Evolutionary conservation across 2,113 vertebrate genomes (phyloP).

Genomic region (Trogon melanurus): DNA sequence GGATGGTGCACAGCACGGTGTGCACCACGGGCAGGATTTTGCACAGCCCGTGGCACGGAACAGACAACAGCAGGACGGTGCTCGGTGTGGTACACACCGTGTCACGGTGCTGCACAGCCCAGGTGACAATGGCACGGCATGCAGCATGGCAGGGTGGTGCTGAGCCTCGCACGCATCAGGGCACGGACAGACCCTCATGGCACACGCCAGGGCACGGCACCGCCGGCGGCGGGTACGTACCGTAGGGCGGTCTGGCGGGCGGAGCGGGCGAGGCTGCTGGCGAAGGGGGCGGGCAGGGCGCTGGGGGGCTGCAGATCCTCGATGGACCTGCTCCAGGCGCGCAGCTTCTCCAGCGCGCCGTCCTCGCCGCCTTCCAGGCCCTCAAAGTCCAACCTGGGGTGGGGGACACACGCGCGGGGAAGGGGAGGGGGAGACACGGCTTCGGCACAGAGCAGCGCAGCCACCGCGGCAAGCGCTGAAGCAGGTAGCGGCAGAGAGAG

Average conservation of each 20-base stretch:
- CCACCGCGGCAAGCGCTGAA: conserved; percentile 11
- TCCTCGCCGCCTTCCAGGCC: conserved; percentile 91
- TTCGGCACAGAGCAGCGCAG: not conserved
- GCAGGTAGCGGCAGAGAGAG: not conserved
- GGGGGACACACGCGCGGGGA: conserved; percentile 13
- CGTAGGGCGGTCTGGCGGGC: conserved; percentile 93
- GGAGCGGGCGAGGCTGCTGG: conserved; percentile 93
- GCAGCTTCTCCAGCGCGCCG: conserved; percentile 88
- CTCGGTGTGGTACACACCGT: no score
- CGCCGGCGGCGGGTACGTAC: conserved; percentile 79
- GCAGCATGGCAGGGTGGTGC: no score
- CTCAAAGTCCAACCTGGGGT: conserved; percentile 94
- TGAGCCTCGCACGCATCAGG: not conserved
- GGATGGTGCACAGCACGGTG: not conserved
- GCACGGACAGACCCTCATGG: no score
- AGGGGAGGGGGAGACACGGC: not conserved
- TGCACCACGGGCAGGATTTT: not conserved
- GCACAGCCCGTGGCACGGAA: no score
- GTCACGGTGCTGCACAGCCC: no score
- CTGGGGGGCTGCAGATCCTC: conserved; percentile 93
- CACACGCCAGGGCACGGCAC: no score
- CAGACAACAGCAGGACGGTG: rapidly evolving
- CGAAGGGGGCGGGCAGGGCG: conserved; percentile 84
- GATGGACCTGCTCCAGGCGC: conserved; percentile 95
- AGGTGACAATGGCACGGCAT: not conserved